phyloP scores from a whole-genome alignment of 2,888 invertebrate genomes.

The Himalopsyche kuldschensis region DNA sequence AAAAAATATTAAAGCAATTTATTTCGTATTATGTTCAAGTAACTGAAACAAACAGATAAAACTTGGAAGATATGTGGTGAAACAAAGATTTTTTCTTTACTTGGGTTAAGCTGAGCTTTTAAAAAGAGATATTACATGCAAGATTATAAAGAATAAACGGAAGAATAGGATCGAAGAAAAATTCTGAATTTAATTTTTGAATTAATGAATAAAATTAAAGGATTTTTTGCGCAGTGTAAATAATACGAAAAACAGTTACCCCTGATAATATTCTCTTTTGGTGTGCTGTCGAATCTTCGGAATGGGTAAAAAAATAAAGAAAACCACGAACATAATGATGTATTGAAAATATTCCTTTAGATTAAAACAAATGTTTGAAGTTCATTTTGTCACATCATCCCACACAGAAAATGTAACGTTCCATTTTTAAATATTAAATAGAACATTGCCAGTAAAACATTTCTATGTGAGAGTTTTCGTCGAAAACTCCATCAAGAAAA shows the following conservation, averaged over 20 bases:
- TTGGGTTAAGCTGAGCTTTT: background rate
- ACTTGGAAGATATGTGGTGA: no score
- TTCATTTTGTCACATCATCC: no score
- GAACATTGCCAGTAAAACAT: no score
- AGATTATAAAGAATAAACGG: background rate
- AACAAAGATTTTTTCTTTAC: no score
- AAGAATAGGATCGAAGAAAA: background rate
- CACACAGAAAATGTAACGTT: no score
- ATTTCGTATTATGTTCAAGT: no score
- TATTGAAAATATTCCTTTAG: background rate
- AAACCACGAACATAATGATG: background rate
- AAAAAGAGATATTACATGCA: background rate
- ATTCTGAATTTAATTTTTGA: background rate
- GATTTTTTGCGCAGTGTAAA: background rate
- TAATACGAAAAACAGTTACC: background rate
- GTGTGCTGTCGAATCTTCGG: background rate
- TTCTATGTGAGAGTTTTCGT: no score
- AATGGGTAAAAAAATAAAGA: background rate
- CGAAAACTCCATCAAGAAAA: no score
- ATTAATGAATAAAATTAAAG: background rate
- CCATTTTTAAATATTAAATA: no score
- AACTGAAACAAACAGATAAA: no score
- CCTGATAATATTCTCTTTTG: background rate
- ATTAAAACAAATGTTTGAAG: no score
- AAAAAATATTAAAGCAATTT: no score